Base-by-base conservation (phyloP, 2,797 vertebrate genomes). In the Bradypus variegatus region DNA sequence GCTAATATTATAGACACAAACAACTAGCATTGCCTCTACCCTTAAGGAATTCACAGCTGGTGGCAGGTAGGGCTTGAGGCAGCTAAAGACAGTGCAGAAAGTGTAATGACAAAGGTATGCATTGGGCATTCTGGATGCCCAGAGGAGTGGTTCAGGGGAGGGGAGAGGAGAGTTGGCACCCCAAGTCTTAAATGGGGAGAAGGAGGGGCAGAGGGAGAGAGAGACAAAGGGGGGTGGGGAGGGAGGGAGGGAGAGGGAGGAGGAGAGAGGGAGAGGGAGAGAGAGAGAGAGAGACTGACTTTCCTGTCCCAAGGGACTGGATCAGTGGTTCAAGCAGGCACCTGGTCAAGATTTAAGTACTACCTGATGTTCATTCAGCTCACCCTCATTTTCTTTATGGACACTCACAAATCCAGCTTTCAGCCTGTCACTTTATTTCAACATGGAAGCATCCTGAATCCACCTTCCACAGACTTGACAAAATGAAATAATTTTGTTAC, bases 401-500 rank as follows among this genome's bases (percentile, higher is more conserved):
- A n/a, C 1, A 85, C 53, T 25, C 38, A 72, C 6, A 50, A 33
- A 33, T 38, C 62, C 45, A 31, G 58, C 15, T 89, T 78, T 64
- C n/a, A 84, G 27, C 45, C 50, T 93, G 14, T 53, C 9, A 14
- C 13, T 81, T 45, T 36, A n/a, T 75, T n/a, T 87, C 36, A 88
- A 45, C 58, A 29, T 25, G 55, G 89, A 75, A 84, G 45, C 21
- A 65, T 84, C 31, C 88, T 67, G 27, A 45, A 45, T 33, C 85
- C 33, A 27, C 16, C 13, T 31, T 85, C 48, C 16, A 60, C 29
- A 9, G 78, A 36, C 31, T 41, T 81, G 45, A 55, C 65, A 48
- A 91, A 93, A 89, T 45, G 29, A 86, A 89, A 87, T 92, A 84
- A 89, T 91, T 77, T 65, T 83, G 4, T 93, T 70, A 92, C 80